Evolutionary conservation across 2,797 vertebrate genomes (phyloP), one percentile per base, ranked within the genome.

Genomic region (Sebastes reedi): DNA sequence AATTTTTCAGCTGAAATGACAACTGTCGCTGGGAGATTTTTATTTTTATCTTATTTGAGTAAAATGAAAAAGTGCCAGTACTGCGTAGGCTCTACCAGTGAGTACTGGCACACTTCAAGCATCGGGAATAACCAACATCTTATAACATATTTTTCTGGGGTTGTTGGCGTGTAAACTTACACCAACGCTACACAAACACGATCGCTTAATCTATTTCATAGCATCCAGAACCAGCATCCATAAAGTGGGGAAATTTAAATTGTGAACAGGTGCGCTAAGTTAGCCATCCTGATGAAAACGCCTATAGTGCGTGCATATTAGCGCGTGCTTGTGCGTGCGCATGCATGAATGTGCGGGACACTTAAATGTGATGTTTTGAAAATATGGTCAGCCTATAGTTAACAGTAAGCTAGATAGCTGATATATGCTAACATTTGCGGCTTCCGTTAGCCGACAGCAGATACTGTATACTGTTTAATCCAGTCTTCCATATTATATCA

Each of bases 101-200:
- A 52, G 18, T 52, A n/a, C 18, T 0, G 18, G 46, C 46, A 1
- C 46, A 52, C 18, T 0, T 52, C 8, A 20, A 52, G 46, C 18
- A 52, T 8, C 0, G 46, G 2, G 0, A 50, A 50, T 50, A 50
- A 50, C 18, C 18, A 20, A 20, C 4, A 0, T 50, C 0, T 52
- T n/a, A 0, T 1, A n/a, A 52, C 46, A 52, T 52, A 52, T 52
- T 50, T 50, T 52, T 0, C 46, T 52, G 46, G 46, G 18, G 46
- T 4, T n/a, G 46, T 52, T n/a, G 18, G 18, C 8, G 8, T 39
- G 18, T 39, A 22, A 66, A 56, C 7, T 29, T 39, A 8, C 14
- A 16, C 20, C 20, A 29, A 46, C 22, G 4, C 12, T 24, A 36
- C 22, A 75, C 42, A 29, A 16, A 42, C 6, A 55, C 13, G 8